Conservation (phyloP, 2,888 invertebrate genomes). For the Kryphioiulus occultus region DNA sequence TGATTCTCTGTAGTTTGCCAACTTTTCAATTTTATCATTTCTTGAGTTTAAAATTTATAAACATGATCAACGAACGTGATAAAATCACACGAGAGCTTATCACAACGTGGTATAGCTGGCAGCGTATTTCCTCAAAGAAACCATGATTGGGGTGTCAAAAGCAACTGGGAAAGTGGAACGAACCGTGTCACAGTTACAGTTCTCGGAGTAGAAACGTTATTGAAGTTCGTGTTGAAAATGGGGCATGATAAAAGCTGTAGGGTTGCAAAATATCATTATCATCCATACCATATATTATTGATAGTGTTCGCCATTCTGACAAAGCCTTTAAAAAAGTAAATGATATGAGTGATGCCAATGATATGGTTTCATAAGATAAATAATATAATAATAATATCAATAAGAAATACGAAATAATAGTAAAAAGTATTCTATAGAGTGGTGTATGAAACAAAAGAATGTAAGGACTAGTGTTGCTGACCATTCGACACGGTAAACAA, state of each 20-base stretch:
- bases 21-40: too few relatives aligned
- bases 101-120: too few relatives aligned
- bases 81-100: too few relatives aligned
- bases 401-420: slow-evolving; percentile 9
- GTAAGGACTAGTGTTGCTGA: slow-evolving; percentile 18
- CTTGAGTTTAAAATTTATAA: background rate
- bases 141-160: too few relatives aligned
- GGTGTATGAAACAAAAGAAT: background rate
- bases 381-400: slow-evolving; percentile 4
- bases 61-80: background rate
- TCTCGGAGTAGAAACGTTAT: background rate
- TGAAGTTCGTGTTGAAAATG: background rate
- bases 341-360: background rate
- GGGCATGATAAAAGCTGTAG: background rate
- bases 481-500: background rate
- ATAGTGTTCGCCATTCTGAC: background rate
- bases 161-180: background rate
- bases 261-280: background rate
- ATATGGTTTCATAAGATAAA: slow-evolving; percentile 1
- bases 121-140: too few relatives aligned
- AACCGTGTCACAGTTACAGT: background rate
- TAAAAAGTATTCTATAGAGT: background rate
- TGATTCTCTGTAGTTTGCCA: too few relatives aligned
- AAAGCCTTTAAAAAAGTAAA: background rate
- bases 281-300: background rate